Conservation (phyloP, 92 coral and sea anemone species). For the Phenganax stokvisi region DNA sequence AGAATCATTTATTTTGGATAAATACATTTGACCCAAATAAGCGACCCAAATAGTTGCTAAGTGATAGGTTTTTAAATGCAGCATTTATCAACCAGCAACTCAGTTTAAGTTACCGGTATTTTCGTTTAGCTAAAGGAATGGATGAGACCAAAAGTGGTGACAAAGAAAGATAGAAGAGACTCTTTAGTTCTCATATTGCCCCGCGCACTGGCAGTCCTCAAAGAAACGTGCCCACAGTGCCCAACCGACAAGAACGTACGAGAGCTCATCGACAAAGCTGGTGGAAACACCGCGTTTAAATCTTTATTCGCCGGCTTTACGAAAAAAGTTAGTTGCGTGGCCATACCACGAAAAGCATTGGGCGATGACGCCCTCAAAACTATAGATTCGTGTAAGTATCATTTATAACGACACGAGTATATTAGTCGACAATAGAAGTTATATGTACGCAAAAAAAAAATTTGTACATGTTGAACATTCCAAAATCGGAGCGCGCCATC, state of each 20-base stretch:
- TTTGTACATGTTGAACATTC: too few relatives aligned
- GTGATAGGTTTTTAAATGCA: too few relatives aligned
- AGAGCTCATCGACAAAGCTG: not conserved
- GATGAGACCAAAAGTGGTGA: not conserved
- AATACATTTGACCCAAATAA: too few relatives aligned
- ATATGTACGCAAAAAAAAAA: too few relatives aligned
- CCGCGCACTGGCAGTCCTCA: not conserved
- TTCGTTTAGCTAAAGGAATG: not conserved
- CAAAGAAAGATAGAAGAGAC: not conserved
- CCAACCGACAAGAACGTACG: slow-evolving; percentile 9
- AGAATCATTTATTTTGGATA: too few relatives aligned
- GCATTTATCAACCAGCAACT: too few relatives aligned
- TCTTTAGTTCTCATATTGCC: not conserved
- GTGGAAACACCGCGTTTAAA: not conserved
- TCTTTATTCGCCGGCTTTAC: not conserved
- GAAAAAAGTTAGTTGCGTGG: slow-evolving; percentile 1
- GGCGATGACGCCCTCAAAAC: not conserved
- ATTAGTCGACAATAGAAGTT: too few relatives aligned
- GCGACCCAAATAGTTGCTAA: too few relatives aligned
- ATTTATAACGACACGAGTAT: too few relatives aligned
- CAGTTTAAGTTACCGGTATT: not conserved
- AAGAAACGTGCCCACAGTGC: not conserved
- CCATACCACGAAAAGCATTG: not conserved
- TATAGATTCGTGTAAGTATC: not conserved
- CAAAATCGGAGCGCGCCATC: too few relatives aligned